These are phyloP conservation scores for Kryphioiulus occultus DNA, from an alignment of 2,888 invertebrate species.

Conservation along the genomic window DNA sequence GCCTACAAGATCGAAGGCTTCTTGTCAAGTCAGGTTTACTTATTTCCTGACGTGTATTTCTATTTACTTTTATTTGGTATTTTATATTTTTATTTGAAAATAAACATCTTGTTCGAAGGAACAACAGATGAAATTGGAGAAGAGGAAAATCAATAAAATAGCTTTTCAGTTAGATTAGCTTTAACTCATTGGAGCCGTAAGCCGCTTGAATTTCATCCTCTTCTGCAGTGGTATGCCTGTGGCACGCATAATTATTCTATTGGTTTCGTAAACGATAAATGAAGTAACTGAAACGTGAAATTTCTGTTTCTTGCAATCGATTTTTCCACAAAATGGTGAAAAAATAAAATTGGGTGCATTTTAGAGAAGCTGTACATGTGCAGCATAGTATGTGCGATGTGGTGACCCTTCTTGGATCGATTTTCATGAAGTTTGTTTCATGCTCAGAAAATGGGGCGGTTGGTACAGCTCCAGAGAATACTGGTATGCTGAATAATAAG, in stretches of 20 bases:
- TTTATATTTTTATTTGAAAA: neutral
- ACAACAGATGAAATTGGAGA: neutral
- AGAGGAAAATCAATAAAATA: neutral
- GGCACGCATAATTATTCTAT: neutral
- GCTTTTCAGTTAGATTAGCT: neutral
- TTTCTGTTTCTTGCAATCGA: neutral
- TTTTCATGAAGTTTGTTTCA: neutral
- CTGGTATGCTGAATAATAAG: too few relatives aligned
- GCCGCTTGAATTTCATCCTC: neutral
- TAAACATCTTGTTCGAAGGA: neutral
- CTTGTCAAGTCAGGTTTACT: too few relatives aligned
- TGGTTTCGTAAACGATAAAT: neutral
- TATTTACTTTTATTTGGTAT: neutral
- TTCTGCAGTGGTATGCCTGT: neutral
- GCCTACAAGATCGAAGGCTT: too few relatives aligned
- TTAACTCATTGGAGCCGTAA: neutral
- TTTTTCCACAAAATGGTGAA: neutral
- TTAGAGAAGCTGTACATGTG: neutral
- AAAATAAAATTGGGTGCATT: neutral
- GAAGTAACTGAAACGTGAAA: neutral
- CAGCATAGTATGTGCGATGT: neutral
- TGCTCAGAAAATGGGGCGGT: neutral
- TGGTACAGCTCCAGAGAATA: neutral
- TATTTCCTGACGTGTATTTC: too few relatives aligned
- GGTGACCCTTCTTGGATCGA: neutral